These are phyloP conservation scores for Phyllopteryx taeniolatus DNA, from an alignment of 2,113 vertebrate genomes.

Conservation along the genomic window DNA sequence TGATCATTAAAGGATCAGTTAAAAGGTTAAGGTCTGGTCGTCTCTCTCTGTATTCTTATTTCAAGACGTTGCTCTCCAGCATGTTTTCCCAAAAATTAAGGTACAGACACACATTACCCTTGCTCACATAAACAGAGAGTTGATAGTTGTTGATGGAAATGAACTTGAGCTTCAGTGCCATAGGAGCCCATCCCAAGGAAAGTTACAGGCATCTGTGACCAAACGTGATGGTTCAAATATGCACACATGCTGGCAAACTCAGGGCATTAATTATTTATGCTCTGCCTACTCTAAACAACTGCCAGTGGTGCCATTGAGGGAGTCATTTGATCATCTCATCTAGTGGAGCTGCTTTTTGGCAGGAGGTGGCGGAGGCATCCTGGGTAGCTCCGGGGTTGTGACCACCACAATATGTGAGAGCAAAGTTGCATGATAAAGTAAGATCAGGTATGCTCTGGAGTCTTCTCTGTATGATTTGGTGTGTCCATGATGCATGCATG, in stretches of 20 bases:
- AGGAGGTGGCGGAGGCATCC: constrained; percentile 4
- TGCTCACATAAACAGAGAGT: too few relatives aligned
- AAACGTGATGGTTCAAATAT: constrained; percentile 38
- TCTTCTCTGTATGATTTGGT: neutral
- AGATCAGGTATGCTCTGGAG: neutral
- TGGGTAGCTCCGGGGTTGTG: constrained; percentile 17
- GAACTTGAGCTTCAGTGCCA: constrained; percentile 3
- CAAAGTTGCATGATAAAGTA: constrained; percentile 2
- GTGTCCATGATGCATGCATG: constrained; percentile 9
- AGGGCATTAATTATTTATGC: constrained; percentile 46
- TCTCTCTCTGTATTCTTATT: too few relatives aligned
- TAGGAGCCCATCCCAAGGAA: constrained; percentile 1
- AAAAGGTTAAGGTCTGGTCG: too few relatives aligned
- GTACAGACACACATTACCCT: too few relatives aligned
- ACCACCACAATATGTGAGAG: neutral
- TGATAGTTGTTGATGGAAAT: neutral
- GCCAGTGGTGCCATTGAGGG: constrained; percentile 37
- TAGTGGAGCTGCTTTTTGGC: constrained; percentile 22
- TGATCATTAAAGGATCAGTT: too few relatives aligned
- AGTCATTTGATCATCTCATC: constrained; percentile 37
- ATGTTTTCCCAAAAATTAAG: too few relatives aligned
- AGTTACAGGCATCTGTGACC: constrained; percentile 30
- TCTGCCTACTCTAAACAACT: constrained; percentile 26
- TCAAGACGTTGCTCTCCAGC: too few relatives aligned
- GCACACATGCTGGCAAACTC: constrained; percentile 20